Conservation (phyloP, 2,888 invertebrate genomes). For the Cephus runcator region DNA sequence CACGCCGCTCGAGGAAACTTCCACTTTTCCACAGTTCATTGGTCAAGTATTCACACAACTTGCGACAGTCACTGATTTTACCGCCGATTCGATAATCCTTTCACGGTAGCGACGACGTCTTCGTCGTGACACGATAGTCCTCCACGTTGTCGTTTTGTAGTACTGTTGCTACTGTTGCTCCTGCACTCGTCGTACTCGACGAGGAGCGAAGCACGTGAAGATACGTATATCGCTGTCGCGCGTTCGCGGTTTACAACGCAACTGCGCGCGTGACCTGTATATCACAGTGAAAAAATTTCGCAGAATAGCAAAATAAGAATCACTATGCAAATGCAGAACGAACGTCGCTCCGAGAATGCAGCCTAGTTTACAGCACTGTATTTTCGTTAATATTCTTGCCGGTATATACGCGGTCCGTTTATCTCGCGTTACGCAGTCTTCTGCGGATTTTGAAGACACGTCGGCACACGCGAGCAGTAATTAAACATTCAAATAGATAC, state of each 20-base stretch:
- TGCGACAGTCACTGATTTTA: not conserved
- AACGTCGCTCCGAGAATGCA: not conserved
- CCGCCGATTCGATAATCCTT: not conserved
- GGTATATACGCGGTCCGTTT: not conserved
- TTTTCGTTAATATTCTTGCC: not conserved
- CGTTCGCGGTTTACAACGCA: not conserved
- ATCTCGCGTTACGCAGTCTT: not conserved
- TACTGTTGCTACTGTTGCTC: not conserved
- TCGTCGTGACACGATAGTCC: not conserved
- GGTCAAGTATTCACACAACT: constrained; percentile 22
- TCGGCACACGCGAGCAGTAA: not conserved
- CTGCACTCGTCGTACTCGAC: not conserved
- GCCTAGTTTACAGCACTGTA: not conserved
- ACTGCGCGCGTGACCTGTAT: not conserved
- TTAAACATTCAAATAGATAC: not conserved
- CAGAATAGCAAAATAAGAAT: not conserved
- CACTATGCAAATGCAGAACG: not conserved
- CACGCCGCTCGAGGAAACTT: constrained; percentile 20
- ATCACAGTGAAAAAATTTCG: not conserved
- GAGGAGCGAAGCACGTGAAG: not conserved
- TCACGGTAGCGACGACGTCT: not conserved
- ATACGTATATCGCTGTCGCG: not conserved
- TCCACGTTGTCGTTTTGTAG: not conserved
- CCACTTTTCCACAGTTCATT: constrained; percentile 41
- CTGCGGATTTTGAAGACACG: not conserved